These are phyloP conservation scores for Solenopsis fugax DNA, from an alignment of 1,140 invertebrate species.

Conservation along the genomic window DNA sequence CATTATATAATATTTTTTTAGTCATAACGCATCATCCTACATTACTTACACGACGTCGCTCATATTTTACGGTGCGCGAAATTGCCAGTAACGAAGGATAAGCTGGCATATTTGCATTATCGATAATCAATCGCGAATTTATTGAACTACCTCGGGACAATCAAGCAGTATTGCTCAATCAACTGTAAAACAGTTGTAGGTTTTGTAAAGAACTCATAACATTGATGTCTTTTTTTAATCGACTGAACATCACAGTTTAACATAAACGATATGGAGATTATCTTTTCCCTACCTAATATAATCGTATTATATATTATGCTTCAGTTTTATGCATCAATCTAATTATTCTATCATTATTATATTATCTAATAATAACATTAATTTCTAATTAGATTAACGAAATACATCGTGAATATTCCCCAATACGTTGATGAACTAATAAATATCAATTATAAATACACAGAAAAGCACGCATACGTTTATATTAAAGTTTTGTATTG, in stretches of 20 bases:
- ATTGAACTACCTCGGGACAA: conserved; percentile 37
- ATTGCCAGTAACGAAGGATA: conserved; percentile 57
- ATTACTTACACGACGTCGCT: conserved; percentile 46
- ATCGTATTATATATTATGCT: neutral
- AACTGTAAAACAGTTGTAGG: conserved; percentile 29
- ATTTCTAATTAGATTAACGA: neutral
- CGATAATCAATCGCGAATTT: conserved; percentile 62
- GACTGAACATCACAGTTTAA: neutral
- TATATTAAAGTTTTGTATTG: too few species aligned
- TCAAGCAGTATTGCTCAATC: conserved; percentile 35
- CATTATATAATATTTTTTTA: conserved; percentile 6
- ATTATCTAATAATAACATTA: conserved; percentile 12
- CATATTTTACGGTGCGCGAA: conserved; percentile 37
- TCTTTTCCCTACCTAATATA: neutral
- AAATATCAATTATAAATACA: conserved; percentile 4
- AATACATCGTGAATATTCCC: neutral
- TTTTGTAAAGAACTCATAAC: conserved; percentile 27
- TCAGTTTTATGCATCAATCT: neutral
- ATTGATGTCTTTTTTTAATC: neutral
- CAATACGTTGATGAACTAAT: neutral
- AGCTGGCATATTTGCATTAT: conserved; percentile 55
- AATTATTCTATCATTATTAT: neutral
- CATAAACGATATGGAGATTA: neutral
- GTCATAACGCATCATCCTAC: neutral
- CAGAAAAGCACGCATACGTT: neutral